phyloP scores from a whole-genome alignment of 2,113 vertebrate genomes.

The Alouatta palliata region DNA sequence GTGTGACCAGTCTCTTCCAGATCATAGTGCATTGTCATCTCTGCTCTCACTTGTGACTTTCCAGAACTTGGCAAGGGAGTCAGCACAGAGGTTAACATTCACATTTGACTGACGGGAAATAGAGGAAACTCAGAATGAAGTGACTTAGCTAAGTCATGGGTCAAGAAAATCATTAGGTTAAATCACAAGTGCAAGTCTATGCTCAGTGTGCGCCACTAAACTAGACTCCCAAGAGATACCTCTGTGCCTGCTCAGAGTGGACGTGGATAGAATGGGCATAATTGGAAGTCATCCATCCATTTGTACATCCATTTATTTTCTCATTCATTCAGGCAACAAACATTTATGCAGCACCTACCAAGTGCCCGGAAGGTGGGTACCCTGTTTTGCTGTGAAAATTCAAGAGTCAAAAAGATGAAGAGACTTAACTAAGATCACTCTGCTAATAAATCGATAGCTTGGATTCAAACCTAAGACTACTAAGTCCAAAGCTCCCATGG shows the following conservation, averaged over 20 bases:
- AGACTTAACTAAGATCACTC: background rate
- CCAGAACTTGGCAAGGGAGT: background rate
- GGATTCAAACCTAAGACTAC: background rate
- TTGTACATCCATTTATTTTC: background rate
- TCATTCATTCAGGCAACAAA: background rate
- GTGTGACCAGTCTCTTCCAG: conserved; percentile 26
- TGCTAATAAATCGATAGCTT: background rate
- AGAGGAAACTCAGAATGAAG: background rate
- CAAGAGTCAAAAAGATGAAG: background rate
- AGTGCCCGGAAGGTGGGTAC: background rate
- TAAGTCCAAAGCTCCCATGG: background rate
- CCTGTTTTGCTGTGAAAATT: background rate
- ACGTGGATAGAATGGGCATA: background rate
- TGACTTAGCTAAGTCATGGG: background rate
- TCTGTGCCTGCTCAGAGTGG: background rate
- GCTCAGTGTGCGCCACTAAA: background rate
- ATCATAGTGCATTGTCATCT: background rate
- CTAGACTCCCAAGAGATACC: background rate
- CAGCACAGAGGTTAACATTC: background rate
- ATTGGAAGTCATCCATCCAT: background rate
- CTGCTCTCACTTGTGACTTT: conserved; percentile 9
- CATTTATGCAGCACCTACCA: background rate
- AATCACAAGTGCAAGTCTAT: background rate
- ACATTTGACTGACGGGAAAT: background rate
- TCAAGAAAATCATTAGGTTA: background rate